phyloP scores from a whole-genome alignment of 2,888 invertebrate genomes.

The Drosophila maculinotata region DNA sequence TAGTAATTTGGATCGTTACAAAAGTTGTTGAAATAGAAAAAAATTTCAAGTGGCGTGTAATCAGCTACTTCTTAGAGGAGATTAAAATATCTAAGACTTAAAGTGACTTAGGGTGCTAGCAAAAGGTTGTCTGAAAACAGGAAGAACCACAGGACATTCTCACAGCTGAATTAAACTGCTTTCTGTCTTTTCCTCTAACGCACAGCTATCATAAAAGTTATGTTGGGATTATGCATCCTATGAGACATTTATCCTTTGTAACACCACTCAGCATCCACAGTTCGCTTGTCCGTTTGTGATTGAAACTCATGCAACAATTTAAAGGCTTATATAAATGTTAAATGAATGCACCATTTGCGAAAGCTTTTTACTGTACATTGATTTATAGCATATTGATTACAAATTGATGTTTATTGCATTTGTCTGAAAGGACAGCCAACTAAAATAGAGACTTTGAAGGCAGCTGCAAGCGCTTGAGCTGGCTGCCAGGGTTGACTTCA shows the following conservation, averaged over 20 bases:
- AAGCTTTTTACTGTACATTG: slow-evolving; percentile 67
- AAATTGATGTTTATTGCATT: slow-evolving; percentile 51
- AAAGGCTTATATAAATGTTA: slow-evolving; percentile 15
- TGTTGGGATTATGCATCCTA: background rate
- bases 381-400: slow-evolving; percentile 32
- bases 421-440: slow-evolving; percentile 19
- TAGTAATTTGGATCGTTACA: no score
- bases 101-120: no score
- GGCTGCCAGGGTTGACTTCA: slow-evolving; percentile 27
- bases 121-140: no score
- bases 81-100: no score
- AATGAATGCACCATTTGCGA: slow-evolving; percentile 17
- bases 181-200: background rate
- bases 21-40: no score
- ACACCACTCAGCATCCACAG: background rate
- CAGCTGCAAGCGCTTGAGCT: slow-evolving; percentile 1
- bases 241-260: background rate
- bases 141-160: no score
- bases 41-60: no score
- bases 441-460: slow-evolving; percentile 18
- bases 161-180: background rate
- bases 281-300: background rate
- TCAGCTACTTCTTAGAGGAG: no score
- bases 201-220: slow-evolving; percentile 6
- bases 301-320: slow-evolving; percentile 5